A percentile compares a stretch with the other conserved stretches of the same genome.
phyloP scores from a whole-genome alignment of 1,140 invertebrate species.

The Archivesica marissinica region DNA sequence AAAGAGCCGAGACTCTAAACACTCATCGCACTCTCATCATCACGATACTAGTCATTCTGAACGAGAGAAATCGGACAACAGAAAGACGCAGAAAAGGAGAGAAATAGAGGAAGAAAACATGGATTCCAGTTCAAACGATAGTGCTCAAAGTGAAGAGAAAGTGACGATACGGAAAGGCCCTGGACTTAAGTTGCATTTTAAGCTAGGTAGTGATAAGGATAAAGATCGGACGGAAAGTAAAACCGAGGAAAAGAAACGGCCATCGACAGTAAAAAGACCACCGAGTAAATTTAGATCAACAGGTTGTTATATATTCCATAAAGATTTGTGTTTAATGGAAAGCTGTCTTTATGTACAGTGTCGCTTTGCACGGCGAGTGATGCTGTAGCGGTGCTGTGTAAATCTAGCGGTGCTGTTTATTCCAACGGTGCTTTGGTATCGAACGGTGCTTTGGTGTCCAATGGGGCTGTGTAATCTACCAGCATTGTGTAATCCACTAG shows the following conservation, averaged over 20 bases:
- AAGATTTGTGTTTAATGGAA: background rate
- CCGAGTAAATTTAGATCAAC: constrained; percentile 77
- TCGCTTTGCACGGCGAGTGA: too few species aligned
- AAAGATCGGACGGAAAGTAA: constrained; percentile 48
- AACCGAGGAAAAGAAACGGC: constrained; percentile 65
- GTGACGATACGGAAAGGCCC: constrained; percentile 60
- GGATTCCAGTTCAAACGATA: constrained; percentile 47
- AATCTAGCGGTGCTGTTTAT: too few species aligned
- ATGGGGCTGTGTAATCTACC: too few species aligned
- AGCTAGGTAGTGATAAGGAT: constrained; percentile 61
- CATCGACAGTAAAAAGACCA: constrained; percentile 77
- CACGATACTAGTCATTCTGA: constrained; percentile 29
- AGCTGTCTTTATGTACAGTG: too few species aligned
- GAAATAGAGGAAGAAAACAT: constrained; percentile 63
- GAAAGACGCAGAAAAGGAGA: constrained; percentile 22
- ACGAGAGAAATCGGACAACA: constrained; percentile 42
- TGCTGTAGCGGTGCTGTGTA: too few species aligned
- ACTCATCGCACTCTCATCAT: constrained; percentile 45
- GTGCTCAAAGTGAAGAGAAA: constrained; percentile 29
- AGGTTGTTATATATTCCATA: constrained; percentile 59
- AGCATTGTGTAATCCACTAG: too few species aligned
- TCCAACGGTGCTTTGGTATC: too few species aligned
- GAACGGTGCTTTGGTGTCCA: too few species aligned
- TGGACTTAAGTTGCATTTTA: constrained; percentile 68
- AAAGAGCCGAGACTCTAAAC: constrained; percentile 84